Percentiles rank a stretch among this genome's conserved stretches.
phyloP scores from a whole-genome alignment of 2,888 invertebrate genomes.

The Trichopoda pennipes region DNA sequence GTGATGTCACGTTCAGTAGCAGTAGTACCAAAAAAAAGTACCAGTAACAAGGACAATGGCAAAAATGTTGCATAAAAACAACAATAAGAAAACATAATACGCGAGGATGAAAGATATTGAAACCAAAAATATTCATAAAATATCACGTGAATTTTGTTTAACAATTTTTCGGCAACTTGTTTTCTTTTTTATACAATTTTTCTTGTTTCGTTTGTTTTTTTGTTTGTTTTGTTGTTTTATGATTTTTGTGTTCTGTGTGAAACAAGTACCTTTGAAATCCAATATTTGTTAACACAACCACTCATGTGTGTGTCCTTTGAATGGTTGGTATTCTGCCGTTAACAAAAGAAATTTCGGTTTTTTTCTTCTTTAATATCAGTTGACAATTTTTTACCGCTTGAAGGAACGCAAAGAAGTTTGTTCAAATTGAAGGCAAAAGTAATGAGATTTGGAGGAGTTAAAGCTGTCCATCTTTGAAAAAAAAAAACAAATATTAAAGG shows the following conservation, averaged over 20 bases:
- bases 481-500: not conserved
- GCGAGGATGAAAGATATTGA: no score
- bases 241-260: constrained; percentile 1
- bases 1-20: constrained; percentile 40
- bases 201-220: no score
- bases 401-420: constrained; percentile 11
- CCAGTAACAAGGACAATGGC: constrained; percentile 8
- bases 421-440: constrained; percentile 23
- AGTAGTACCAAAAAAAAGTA: constrained; percentile 12
- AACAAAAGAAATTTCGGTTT: constrained; percentile 38
- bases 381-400: constrained; percentile 14
- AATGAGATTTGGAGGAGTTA: not conserved
- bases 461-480: not conserved
- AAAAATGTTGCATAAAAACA: constrained; percentile 43
- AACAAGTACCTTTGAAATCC: constrained; percentile 36
- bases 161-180: not conserved
- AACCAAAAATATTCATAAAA: constrained; percentile 4
- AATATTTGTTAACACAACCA: constrained; percentile 21
- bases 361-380: not conserved
- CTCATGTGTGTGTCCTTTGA: constrained; percentile 1
- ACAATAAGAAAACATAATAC: not conserved
- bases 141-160: constrained; percentile 52
- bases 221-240: not conserved
- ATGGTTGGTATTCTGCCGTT: constrained; percentile 14
- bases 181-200: not conserved